Conservation (phyloP, 1,140 invertebrate genomes). For the Popillia japonica region DNA sequence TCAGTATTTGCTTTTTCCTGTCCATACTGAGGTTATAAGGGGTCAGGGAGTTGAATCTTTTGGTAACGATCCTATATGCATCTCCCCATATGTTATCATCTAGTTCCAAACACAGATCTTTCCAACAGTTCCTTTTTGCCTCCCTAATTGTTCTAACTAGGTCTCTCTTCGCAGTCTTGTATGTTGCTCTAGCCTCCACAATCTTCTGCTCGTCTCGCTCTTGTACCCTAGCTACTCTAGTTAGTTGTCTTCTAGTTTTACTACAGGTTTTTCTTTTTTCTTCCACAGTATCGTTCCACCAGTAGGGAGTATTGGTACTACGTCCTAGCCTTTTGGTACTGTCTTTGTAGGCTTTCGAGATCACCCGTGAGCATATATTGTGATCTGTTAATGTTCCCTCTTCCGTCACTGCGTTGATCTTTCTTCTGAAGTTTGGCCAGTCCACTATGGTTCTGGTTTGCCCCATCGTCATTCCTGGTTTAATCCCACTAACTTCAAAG, state of each 20-base stretch:
- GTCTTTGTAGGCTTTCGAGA: too few species aligned
- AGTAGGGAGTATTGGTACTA: too few species aligned
- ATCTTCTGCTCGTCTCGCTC: neutral
- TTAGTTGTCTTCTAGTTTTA: too few species aligned
- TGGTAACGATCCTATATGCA: neutral
- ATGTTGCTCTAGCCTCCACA: neutral
- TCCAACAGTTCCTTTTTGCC: neutral
- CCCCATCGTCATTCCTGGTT: neutral
- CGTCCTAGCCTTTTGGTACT: too few species aligned
- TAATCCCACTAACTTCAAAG: neutral
- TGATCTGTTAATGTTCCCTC: too few species aligned
- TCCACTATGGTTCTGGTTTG: neutral
- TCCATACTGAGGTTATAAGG: neutral
- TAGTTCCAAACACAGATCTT: neutral
- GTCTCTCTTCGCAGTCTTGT: neutral
- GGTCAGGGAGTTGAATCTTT: neutral
- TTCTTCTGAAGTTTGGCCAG: too few species aligned
- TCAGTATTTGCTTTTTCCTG: neutral
- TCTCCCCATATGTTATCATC: neutral
- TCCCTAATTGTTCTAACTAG: neutral
- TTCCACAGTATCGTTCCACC: too few species aligned
- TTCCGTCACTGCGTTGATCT: too few species aligned
- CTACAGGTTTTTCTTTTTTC: too few species aligned
- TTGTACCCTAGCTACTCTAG: too few species aligned
- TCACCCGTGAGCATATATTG: too few species aligned